These are phyloP conservation scores for Coelopa pilipes DNA, from an alignment of 2,888 invertebrate genomes.

Conservation along the genomic window DNA sequence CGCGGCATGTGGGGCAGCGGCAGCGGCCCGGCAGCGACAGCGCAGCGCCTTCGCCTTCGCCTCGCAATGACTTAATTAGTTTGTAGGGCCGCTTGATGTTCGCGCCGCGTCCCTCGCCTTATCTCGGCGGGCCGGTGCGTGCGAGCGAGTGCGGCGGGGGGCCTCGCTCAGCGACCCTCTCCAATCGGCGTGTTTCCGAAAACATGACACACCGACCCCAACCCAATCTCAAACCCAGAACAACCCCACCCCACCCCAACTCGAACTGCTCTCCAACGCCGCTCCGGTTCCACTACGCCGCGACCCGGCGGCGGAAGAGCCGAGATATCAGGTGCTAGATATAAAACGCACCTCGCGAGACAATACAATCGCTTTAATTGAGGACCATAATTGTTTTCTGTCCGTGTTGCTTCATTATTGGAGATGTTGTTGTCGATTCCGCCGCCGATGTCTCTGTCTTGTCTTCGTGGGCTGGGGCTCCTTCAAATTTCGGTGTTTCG, in stretches of 20 bases:
- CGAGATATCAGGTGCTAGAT: neutral
- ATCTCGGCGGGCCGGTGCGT: too few relatives aligned
- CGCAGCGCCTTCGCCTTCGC: constrained; percentile 12
- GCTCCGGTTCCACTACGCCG: neutral
- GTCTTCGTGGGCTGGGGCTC: neutral
- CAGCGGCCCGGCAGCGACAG: neutral
- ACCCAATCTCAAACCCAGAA: too few relatives aligned
- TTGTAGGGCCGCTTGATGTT: constrained; percentile 28
- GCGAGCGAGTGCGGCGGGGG: too few relatives aligned
- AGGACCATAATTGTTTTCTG: constrained; percentile 13
- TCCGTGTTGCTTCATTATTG: neutral
- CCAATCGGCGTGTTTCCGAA: constrained; percentile 16
- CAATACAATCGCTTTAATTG: constrained; percentile 23
- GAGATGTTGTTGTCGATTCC: neutral
- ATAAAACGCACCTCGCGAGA: constrained; percentile 33
- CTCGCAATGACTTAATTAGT: constrained; percentile 37
- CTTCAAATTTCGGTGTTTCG: neutral
- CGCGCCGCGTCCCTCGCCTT: constrained; percentile 19
- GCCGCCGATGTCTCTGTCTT: neutral
- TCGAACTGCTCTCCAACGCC: too few relatives aligned
- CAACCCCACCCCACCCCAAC: too few relatives aligned
- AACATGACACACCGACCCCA: neutral
- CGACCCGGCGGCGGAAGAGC: too few relatives aligned
- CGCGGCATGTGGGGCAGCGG: neutral
- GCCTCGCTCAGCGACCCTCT: too few relatives aligned